Conservation (phyloP, 2,797 vertebrate species). For the Rhincodon typus region DNA sequence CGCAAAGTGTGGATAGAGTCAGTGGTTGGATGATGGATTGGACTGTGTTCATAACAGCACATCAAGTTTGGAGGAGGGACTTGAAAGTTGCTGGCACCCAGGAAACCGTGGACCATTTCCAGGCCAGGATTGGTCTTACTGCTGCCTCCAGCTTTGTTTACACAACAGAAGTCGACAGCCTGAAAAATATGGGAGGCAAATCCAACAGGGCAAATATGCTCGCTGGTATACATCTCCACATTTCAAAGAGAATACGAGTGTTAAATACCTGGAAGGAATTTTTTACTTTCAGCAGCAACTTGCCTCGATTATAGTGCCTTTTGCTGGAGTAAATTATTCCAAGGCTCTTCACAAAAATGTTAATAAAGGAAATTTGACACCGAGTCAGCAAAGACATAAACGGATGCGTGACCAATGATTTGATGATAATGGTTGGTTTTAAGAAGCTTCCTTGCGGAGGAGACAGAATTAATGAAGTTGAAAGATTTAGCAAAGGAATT, state of each 20-base stretch:
- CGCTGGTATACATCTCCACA: background rate
- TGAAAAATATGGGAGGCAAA: background rate
- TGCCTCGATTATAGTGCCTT: background rate
- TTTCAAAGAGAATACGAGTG: background rate
- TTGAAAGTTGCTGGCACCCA: background rate
- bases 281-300: background rate
- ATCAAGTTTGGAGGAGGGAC: background rate
- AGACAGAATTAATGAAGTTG: no score
- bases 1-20: no score
- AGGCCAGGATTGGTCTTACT: background rate
- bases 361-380: background rate
- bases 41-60: no score
- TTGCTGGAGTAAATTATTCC: background rate
- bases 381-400: no score
- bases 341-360: background rate
- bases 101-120: background rate
- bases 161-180: background rate
- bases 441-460: background rate
- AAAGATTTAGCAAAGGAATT: no score
- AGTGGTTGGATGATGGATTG: no score
- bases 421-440: background rate
- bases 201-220: background rate
- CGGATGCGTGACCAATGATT: background rate
- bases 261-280: background rate
- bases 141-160: background rate